Evolutionary conservation across 2,797 vertebrate species (phyloP), one percentile per base, ranked within the genome.

Genomic region (Eulemur rubriventer): DNA sequence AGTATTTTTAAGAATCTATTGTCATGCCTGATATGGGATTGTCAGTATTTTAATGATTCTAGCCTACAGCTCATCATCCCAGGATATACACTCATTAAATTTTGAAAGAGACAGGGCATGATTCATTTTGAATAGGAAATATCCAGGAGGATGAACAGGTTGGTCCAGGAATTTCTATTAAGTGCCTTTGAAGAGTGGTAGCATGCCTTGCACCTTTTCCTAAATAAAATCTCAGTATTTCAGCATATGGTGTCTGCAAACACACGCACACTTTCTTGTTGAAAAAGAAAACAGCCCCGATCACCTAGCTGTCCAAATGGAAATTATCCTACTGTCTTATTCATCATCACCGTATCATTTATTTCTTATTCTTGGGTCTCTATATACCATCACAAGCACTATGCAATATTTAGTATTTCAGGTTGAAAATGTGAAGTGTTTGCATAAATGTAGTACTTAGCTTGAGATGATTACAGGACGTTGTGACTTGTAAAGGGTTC

Each of bases 11-110:
- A 95, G 59, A 83, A 75, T 97, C 94, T 59, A 35, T 92, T 80
- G 48, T 83, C 82, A 91, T 89, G 55, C 38, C 73, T 94, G 70
- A 57, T 67, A 65, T 26, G 43, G 48, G 46, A 79, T 65, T 96
- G 67, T 78, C 93, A 89, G 41, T 73, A 89, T 86, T 79, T 92
- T 92, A 84, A 90, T 80, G 52, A 95, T 76, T 94, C 85, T 81
- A 48, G 38, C 55, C 67, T 91, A 52, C 28, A 80, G 46, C 43
- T 78, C n/a, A 80, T 70, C 78, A 75, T 90, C 73, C 86, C 83
- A 63, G 91, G 82, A 35, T 94, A 52, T 89, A 79, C 76, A 93
- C 55, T 96, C 83, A 89, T 91, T 96, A 82, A 79, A 85, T 69
- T 57, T 72, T 93, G 86, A 91, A 96, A 78, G 33, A 81, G 33